Evolutionary conservation across 2,888 invertebrate genomes (phyloP).

Genomic region (Pheosia tremula): DNA sequence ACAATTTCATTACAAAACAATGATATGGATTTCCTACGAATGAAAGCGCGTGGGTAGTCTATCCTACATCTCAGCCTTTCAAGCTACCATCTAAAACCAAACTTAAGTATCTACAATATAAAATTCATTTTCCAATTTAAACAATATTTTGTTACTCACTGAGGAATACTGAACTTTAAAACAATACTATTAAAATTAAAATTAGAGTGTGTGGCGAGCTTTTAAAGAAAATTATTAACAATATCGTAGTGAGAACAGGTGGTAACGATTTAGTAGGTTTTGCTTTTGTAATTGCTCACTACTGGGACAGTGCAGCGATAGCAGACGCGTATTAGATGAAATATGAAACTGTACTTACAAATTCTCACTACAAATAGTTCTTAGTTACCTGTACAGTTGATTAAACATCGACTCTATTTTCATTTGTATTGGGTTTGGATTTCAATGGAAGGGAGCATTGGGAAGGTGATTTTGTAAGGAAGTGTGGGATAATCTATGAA

Average conservation of each 20-base stretch:
- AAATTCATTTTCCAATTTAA: slow-evolving; percentile 37
- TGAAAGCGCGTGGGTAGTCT: slow-evolving; percentile 75
- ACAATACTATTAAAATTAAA: slow-evolving; percentile 21
- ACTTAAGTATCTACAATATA: slow-evolving; percentile 35
- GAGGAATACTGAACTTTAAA: slow-evolving; percentile 39
- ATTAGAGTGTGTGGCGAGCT: slow-evolving; percentile 27
- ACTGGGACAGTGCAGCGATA: slow-evolving; percentile 64
- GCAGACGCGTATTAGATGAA: slow-evolving; percentile 59
- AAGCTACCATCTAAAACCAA: slow-evolving; percentile 38
- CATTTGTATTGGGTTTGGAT: slow-evolving; percentile 8
- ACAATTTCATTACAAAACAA: slow-evolving; percentile 81
- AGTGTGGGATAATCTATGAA: slow-evolving; percentile 29
- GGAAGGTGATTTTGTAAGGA: slow-evolving; percentile 13
- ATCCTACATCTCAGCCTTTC: slow-evolving; percentile 61
- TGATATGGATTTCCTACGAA: slow-evolving; percentile 73
- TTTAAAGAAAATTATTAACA: slow-evolving; percentile 64
- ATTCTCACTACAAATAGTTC: slow-evolving; percentile 5
- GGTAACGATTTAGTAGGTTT: slow-evolving; percentile 69
- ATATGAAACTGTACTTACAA: slow-evolving; percentile 46
- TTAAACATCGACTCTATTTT: slow-evolving; percentile 7
- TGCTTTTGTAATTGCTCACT: slow-evolving; percentile 76
- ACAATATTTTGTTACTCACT: slow-evolving; percentile 5
- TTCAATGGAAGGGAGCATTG: slow-evolving; percentile 12
- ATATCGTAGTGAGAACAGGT: slow-evolving; percentile 73
- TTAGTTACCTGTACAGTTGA: background rate